A percentile compares a stretch with the other conserved stretches of the same genome.
These are phyloP conservation scores for Lucilia cuprina DNA, from an alignment of 1,140 invertebrate species.

Conservation along the genomic window DNA sequence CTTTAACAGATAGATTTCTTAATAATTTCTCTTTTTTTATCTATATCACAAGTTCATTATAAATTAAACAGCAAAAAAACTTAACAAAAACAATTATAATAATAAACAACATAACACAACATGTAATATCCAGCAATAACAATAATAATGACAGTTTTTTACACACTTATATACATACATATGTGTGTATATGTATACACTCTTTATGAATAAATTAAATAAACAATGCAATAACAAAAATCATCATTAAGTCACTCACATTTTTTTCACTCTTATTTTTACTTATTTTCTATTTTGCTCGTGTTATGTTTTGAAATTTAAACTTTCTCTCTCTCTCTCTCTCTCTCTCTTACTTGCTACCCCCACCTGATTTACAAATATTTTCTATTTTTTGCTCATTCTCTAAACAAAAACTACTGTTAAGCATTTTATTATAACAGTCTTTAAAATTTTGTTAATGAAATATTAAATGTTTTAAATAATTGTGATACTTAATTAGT, in stretches of 20 bases:
- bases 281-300: too few species aligned
- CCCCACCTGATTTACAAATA: too few species aligned
- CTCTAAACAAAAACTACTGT: too few species aligned
- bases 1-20: not conserved
- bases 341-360: too few species aligned
- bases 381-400: too few species aligned
- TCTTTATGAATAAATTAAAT: not conserved
- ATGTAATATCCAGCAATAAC: not conserved
- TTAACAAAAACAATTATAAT: not conserved
- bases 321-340: too few species aligned
- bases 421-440: too few species aligned
- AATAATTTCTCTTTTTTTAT: not conserved
- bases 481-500: too few species aligned
- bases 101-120: not conserved
- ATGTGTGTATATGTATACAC: not conserved
- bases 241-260: slow-evolving; percentile 31
- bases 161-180: not conserved
- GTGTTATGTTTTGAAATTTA: too few species aligned
- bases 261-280: not conserved
- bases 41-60: not conserved
- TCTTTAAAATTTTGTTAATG: too few species aligned
- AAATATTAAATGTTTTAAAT: too few species aligned
- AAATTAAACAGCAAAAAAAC: not conserved
- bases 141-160: not conserved
- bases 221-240: not conserved